Base-by-base conservation (phyloP, 92 coral and sea anemone species). In the Hydrozoanthus gracilis region DNA sequence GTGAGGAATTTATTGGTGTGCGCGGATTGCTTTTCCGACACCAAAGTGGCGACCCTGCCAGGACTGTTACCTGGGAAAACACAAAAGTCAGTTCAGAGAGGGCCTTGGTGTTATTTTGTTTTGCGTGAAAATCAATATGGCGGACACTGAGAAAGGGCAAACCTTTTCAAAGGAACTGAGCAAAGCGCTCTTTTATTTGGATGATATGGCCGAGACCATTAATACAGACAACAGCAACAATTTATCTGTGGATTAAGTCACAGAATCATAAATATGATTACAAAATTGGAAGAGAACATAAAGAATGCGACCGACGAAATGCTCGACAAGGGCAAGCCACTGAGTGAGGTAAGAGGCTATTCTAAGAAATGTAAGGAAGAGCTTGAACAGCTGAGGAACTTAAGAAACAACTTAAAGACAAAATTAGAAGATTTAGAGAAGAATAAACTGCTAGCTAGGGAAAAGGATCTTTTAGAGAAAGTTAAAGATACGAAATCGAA, bases 11-110 rank as follows among this genome's bases (percentile, higher is more conserved):
- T n/a, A n/a, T n/a, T n/a, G n/a, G n/a, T n/a, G n/a, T n/a, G n/a
- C n/a, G n/a, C n/a, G n/a, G n/a, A n/a, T n/a, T n/a, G n/a, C n/a
- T n/a, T 87, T 87, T 79, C 68, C 88, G 70, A 88, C 88, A 88
- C 90, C 76, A 83, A 87, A 87, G 87, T 87, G 87, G 87, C 73
- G 82, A 87, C 87, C 87, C 86, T 55, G 79, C 79, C 90, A 87
- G 91, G 91, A 88, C 83, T 44, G 6, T 14, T 14, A 1, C 39
- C 10, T 27, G 39, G n/a, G 55, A 45, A 16, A 18, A 54, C 82
- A 76, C 44, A 76, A 44, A 5, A 14, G 27, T 12, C 71, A 15
- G 51, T 45, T 62, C 35, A 61, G 11, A 44, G 9, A 16, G 45
- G 8, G 3, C 11, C 45, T 18, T 27, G 39, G 39, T 27, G 39